phyloP scores from a whole-genome alignment of 2,113 vertebrate species.

The Vulpes lagopus region DNA sequence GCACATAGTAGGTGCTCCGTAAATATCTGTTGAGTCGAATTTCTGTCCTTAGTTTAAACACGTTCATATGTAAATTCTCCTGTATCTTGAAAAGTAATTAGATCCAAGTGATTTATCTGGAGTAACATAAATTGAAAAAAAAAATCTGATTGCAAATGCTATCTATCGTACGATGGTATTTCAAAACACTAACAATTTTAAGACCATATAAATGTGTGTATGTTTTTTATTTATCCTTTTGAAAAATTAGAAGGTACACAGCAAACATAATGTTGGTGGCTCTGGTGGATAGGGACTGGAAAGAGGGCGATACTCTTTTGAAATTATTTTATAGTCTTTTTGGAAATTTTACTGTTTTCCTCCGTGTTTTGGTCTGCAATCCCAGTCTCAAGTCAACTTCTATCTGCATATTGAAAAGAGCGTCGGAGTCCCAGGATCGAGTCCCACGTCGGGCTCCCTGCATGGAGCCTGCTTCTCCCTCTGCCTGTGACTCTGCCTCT shows the following conservation, averaged over 20 bases:
- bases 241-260: background rate
- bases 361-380: background rate
- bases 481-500: too few relatives aligned
- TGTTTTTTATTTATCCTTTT: constrained; percentile 29
- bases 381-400: background rate
- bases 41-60: background rate
- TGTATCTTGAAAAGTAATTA: constrained; percentile 41
- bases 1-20: background rate
- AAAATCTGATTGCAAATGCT: constrained; percentile 17
- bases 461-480: too few relatives aligned
- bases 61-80: background rate
- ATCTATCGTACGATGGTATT: background rate
- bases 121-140: constrained; percentile 34
- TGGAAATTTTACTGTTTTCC: background rate
- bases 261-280: background rate
- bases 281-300: background rate
- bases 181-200: background rate
- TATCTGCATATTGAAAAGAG: background rate
- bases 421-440: background rate
- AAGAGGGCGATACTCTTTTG: background rate
- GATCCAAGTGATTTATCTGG: background rate
- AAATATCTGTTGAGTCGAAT: constrained; percentile 54
- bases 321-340: constrained; percentile 14
- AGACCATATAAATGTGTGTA: background rate
- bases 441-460: too few relatives aligned